Evolutionary conservation across 2,797 vertebrate species (phyloP).

Genomic region (Artibeus jamaicensis): DNA sequence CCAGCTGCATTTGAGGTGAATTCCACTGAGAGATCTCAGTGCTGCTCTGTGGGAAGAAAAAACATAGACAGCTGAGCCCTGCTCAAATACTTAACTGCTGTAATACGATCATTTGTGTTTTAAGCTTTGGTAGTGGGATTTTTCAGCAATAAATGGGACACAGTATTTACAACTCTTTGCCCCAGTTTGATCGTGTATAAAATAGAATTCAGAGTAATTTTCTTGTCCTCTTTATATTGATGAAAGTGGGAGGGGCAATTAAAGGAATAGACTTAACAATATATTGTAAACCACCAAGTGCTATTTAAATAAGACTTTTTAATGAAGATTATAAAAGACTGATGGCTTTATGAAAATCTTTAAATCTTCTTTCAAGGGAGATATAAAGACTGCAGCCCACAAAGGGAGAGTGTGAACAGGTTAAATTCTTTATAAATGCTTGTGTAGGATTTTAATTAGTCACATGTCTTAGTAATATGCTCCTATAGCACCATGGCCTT

Average conservation of each 20-base stretch:
- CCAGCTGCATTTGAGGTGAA: neutral
- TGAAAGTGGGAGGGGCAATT: neutral
- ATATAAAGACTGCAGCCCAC: neutral
- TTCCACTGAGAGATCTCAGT: neutral
- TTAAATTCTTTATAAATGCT: conserved; percentile 59
- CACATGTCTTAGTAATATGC: conserved; percentile 40
- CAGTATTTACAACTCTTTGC: neutral
- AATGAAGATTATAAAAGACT: neutral
- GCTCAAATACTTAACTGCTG: neutral
- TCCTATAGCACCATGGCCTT: conserved; percentile 58
- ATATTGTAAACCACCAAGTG: neutral
- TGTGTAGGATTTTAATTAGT: conserved; percentile 51
- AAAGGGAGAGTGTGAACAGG: neutral
- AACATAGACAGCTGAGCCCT: neutral
- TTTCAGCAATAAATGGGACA: neutral
- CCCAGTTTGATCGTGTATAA: neutral
- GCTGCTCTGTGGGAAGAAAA: neutral
- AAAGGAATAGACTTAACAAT: neutral
- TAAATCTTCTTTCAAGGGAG: neutral
- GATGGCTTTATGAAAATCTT: neutral
- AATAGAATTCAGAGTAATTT: neutral
- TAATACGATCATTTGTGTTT: neutral
- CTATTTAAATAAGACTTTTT: neutral
- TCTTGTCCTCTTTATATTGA: neutral
- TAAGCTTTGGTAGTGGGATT: neutral